Evolutionary conservation across 2,888 invertebrate genomes (phyloP).

Genomic region (Branchellion lobata): DNA sequence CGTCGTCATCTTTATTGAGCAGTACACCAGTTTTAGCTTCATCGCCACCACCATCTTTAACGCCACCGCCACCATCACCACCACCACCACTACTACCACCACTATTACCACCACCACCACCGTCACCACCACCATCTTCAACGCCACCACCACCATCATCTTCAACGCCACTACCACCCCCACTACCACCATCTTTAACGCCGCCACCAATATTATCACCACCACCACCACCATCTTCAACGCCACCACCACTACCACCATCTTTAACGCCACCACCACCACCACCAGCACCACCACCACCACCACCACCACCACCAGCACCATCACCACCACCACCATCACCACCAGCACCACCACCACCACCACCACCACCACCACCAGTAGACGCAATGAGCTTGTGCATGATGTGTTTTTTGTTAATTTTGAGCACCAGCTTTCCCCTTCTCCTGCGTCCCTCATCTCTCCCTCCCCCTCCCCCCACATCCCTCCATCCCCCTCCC

Average conservation of each 20-base stretch:
- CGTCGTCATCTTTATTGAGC: not conserved
- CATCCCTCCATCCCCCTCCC: not conserved
- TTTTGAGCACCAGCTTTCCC: slow-evolving; percentile 24
- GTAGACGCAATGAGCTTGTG: not conserved
- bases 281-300: not conserved
- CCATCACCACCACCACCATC: not conserved
- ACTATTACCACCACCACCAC: slow-evolving; percentile 5
- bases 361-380: not conserved
- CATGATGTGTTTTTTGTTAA: slow-evolving; percentile 30
- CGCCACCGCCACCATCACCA: slow-evolving; percentile 5
- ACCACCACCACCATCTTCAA: not conserved
- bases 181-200: too few relatives aligned
- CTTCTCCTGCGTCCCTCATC: not conserved
- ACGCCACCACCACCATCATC: not conserved
- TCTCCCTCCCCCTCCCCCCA: not conserved
- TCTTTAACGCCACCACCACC: not conserved
- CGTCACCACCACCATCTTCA: not conserved
- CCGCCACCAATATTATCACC: not conserved
- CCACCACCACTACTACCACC: not conserved
- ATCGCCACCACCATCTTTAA: not conserved
- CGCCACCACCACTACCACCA: not conserved
- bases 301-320: not conserved
- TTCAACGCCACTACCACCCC: not conserved
- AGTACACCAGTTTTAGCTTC: not conserved
- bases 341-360: not conserved